phyloP scores from a whole-genome alignment of 2,888 invertebrate species.

The Cylindroiulus punctatus region DNA sequence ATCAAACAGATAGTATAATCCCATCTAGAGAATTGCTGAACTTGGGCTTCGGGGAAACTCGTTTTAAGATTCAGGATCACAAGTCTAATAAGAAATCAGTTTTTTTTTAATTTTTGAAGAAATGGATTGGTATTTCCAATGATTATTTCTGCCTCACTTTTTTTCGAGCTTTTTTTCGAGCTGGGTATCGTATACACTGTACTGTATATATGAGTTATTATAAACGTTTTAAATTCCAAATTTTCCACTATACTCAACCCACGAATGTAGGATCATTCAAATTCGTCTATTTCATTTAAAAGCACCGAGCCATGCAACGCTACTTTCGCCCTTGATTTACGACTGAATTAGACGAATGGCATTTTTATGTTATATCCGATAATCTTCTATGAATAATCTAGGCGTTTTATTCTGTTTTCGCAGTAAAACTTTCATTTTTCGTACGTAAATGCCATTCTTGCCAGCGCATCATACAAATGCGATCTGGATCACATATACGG shows the following conservation, averaged over 20 bases:
- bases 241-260: not conserved
- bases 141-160: too few species aligned
- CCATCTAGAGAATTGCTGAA: too few species aligned
- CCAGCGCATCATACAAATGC: not conserved
- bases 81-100: too few species aligned
- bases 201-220: not conserved
- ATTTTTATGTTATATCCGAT: conserved; percentile 37
- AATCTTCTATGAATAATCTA: conserved; percentile 38
- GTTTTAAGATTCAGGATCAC: too few species aligned
- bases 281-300: not conserved
- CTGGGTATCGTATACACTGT: too few species aligned
- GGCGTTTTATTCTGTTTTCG: not conserved
- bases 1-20: too few species aligned
- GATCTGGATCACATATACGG: not conserved
- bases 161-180: too few species aligned
- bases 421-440: not conserved
- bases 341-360: not conserved
- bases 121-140: too few species aligned
- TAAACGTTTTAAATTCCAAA: not conserved
- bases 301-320: not conserved
- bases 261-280: not conserved
- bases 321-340: not conserved
- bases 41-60: too few species aligned
- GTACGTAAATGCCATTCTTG: not conserved
- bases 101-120: too few species aligned